phyloP scores from a whole-genome alignment of 2,797 vertebrate genomes.

The Lophius americanus region DNA sequence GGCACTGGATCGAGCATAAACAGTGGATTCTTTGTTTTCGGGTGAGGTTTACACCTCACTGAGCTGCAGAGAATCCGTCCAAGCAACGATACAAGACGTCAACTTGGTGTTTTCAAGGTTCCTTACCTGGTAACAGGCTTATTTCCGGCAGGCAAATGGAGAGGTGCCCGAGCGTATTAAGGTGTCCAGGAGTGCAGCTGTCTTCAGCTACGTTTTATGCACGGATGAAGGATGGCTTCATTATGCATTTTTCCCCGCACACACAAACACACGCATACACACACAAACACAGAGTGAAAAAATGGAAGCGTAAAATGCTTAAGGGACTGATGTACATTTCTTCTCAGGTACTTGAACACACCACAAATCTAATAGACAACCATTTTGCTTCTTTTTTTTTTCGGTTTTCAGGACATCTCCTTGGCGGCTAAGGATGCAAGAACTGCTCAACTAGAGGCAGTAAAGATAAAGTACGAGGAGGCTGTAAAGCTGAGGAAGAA shows the following conservation, averaged over 20 bases:
- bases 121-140: slow-evolving; percentile 68
- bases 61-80: slow-evolving; percentile 40
- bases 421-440: slow-evolving; percentile 75
- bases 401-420: slow-evolving; percentile 80
- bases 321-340: slow-evolving; percentile 44
- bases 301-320: slow-evolving; percentile 30
- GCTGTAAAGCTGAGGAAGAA: slow-evolving; percentile 80
- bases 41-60: slow-evolving; percentile 54
- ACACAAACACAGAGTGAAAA: slow-evolving; percentile 13
- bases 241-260: slow-evolving; percentile 31
- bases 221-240: slow-evolving; percentile 56
- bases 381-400: slow-evolving; percentile 55
- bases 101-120: slow-evolving; percentile 78
- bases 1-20: slow-evolving; percentile 27
- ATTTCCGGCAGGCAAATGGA: slow-evolving; percentile 68
- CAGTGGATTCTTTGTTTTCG: slow-evolving; percentile 38
- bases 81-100: slow-evolving; percentile 64
- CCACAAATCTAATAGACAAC: slow-evolving; percentile 35
- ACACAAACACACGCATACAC: slow-evolving; percentile 7
- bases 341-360: slow-evolving; percentile 25
- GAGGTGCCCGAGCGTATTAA: slow-evolving; percentile 49
- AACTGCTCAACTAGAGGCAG: slow-evolving; percentile 75
- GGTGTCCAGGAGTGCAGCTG: slow-evolving; percentile 63
- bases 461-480: slow-evolving; percentile 82
- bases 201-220: slow-evolving; percentile 59